Evolutionary conservation across 1,140 invertebrate species (phyloP), one percentile per base, ranked within the genome.

Genomic region (Coptotermes formosanus): DNA sequence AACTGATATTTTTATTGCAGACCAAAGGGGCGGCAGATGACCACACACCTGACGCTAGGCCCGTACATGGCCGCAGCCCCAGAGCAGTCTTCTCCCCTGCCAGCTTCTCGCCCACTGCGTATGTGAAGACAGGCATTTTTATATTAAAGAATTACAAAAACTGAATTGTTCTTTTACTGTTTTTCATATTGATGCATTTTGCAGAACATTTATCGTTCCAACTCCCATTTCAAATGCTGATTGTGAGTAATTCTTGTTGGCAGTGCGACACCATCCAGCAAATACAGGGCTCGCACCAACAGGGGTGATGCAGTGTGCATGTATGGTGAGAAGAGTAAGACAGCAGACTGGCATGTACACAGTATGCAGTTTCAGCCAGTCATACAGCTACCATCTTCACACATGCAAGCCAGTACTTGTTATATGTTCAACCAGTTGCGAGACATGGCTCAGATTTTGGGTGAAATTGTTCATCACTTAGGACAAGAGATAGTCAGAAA

Each of bases 391-490:
- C 12, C 83, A 14, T n/a, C 30, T 32, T 82, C 86, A 59, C 85
- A 48, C 59, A 52, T 86, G 38, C 69, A 38, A 19, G 16, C 16
- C 44, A 44, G 55, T 23, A 32, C 59, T 12, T 55, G 38, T 38
- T 86, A 82, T 87, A 94, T 94, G 93, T 94, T 92, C 87, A 93
- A 94, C 85, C 91, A 93, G 86, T 85, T 93, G 0, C 88, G 89
- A 23, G 91, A 92, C 43, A 91, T 92, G 87, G 90, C 91, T 48
- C 82, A 89, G 85, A 89, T 91, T 43, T 87, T 93, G 14, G 91
- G 92, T 85, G 89, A 90, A 21, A 87, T 89, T n/a, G 92, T 93
- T 86, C 89, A 90, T 52, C 89, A 89, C n/a, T 89, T 93, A 45
- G 91, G 91, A 0, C 86, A 85, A 75, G 84, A 87, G 84, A 84